Percentiles rank a stretch among this genome's conserved stretches.
Conservation (phyloP, 1,140 invertebrate species). For the Aleiodes sp. region DNA sequence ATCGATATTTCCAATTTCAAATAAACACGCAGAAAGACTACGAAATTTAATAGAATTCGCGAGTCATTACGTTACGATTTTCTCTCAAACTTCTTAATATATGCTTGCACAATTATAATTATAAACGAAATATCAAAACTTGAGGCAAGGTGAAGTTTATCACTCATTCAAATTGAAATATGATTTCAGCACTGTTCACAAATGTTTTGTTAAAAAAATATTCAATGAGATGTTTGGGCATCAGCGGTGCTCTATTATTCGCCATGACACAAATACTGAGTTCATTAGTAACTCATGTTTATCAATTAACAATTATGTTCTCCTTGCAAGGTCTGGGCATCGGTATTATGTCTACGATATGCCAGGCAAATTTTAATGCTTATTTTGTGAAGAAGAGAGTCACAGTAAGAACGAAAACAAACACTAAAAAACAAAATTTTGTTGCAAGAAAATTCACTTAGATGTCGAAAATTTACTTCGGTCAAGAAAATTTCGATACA, state of each 20-base stretch:
- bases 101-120: no score
- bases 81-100: no score
- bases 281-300: conserved; percentile 52
- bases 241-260: conserved; percentile 53
- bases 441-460: no score
- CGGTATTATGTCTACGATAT: conserved; percentile 58
- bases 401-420: conserved; percentile 46
- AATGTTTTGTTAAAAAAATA: conserved; percentile 56
- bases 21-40: no score
- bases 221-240: conserved; percentile 51
- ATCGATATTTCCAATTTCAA: no score
- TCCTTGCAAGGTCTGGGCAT: conserved; percentile 58
- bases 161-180: background rate
- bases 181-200: conserved; percentile 53
- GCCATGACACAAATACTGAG: conserved; percentile 49
- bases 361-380: conserved; percentile 62
- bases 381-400: conserved; percentile 61
- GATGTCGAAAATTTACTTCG: no score
- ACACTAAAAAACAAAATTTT: conserved; percentile 18
- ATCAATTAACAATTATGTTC: conserved; percentile 52
- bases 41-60: no score
- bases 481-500: no score
- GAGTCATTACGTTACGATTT: no score
- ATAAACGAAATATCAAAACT: no score
- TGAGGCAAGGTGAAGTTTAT: background rate